These are phyloP conservation scores for Leptocoma aspasia DNA, from an alignment of 2,113 vertebrate genomes.

Conservation along the genomic window DNA sequence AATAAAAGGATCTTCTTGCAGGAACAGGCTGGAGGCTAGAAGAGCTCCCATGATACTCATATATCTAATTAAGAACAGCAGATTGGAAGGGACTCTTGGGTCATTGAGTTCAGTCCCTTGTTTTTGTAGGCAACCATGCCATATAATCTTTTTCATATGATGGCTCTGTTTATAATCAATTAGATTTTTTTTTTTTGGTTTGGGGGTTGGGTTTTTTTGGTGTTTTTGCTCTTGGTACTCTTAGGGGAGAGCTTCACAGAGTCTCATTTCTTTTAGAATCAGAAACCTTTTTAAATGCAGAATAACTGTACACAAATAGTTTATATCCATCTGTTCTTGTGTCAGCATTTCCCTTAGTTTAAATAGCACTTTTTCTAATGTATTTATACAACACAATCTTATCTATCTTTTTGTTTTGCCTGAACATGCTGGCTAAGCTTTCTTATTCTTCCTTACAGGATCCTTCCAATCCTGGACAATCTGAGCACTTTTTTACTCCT, in stretches of 20 bases:
- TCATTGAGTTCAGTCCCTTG: conserved; percentile 52
- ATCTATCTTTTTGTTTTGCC: background rate
- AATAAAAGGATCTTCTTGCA: conserved; percentile 47
- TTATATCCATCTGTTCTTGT: background rate
- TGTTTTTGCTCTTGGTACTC: background rate
- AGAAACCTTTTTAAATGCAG: background rate
- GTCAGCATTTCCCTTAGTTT: background rate
- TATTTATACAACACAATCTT: background rate
- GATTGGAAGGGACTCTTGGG: conserved; percentile 54
- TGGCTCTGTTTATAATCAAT: conserved; percentile 35
- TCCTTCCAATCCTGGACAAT: background rate
- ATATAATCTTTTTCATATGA: conserved; percentile 54
- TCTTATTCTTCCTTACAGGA: background rate
- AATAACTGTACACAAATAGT: background rate
- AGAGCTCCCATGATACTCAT: conserved; percentile 45
- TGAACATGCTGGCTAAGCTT: background rate
- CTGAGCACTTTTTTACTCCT: background rate
- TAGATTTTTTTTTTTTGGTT: background rate
- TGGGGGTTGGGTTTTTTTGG: background rate
- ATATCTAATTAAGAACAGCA: conserved; percentile 60
- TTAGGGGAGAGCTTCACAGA: background rate
- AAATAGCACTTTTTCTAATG: background rate
- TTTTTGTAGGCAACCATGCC: conserved; percentile 47
- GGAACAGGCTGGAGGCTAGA: conserved; percentile 45
- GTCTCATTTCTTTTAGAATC: background rate